Base-by-base conservation (phyloP, 2,888 invertebrate species). In the Entomobrya multifasciata region DNA sequence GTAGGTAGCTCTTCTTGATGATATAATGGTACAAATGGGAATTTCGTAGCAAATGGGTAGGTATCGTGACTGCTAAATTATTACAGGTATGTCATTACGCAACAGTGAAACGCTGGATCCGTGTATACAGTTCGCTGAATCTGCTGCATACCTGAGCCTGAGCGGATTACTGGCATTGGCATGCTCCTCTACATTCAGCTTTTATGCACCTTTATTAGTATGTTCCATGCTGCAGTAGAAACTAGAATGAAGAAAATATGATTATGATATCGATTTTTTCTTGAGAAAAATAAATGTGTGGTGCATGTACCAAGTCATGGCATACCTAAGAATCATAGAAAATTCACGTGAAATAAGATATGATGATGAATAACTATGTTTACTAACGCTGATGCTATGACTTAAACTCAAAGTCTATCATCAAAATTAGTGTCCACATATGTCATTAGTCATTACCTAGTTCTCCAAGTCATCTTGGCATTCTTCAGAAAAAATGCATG, bases 61-160 rank as follows among this genome's bases (percentile, higher is more conserved):
- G 80, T 80, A 80, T 80, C 80, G 80, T 80, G 80, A 80, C 80
- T 80, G 55, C 70, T 55, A 80, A 67, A 80, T 80, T 80, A 80
- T 55, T 80, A 25, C 52, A 80, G 41, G 77, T 77, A 77, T 77
- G 77, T 77, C 77, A 77, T 77, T 77, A 77, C 60, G 60, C 27
- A 52, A 25, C 49, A 72, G 44, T 20, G 17, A 1, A 67, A 20
- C 36, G n/a, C n/a, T n/a, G 41, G 17, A 70, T 10, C 20, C 8
- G 20, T n/a, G 4, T 22, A 70, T 20, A 22, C 6, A 1, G 52
- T 52, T 2, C 52, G 17, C 10, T 2, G 17, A 6, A 6, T 36
- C 8, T 36, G 4, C 8, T 36, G 17, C 52, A 52, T 17, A 52
- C 15, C 52, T n/a, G 47, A 11, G 10, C 47, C 47, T n/a, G 52